phyloP scores from a whole-genome alignment of 2,113 vertebrate genomes.

The Brevimyrus niger region DNA sequence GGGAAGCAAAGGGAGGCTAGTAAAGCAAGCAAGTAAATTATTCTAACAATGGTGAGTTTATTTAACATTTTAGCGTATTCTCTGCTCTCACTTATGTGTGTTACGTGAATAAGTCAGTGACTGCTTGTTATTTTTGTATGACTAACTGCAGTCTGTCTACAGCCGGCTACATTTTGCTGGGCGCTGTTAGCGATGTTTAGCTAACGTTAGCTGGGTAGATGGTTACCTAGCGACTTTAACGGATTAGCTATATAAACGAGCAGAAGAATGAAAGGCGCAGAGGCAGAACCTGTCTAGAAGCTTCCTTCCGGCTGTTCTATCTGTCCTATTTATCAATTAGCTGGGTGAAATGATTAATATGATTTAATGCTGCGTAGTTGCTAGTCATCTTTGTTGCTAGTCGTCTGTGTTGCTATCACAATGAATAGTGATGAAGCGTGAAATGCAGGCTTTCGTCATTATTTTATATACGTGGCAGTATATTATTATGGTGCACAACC shows the following conservation, averaged over 20 bases:
- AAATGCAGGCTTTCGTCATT: not conserved
- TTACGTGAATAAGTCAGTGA: not conserved
- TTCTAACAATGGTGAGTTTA: conserved; percentile 13
- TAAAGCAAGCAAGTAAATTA: not conserved
- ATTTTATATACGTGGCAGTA: not conserved
- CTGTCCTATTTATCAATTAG: not conserved
- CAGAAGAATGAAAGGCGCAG: not conserved
- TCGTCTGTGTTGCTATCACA: not conserved
- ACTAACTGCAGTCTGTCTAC: not conserved
- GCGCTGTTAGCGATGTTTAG: not conserved
- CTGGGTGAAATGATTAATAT: not conserved
- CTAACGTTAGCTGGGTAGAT: not conserved
- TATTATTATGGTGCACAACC: not conserved
- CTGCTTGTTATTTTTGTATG: not conserved
- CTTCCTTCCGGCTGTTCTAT: not conserved
- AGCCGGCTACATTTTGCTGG: not conserved
- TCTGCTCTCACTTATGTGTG: not conserved
- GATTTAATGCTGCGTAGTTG: not conserved
- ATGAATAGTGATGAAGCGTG: not conserved
- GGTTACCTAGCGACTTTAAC: not conserved
- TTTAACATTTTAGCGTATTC: not conserved
- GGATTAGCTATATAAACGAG: not conserved
- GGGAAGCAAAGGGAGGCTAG: not conserved
- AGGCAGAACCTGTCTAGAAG: not conserved
- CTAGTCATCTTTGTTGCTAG: not conserved